Evolutionary conservation across 2,113 vertebrate genomes (phyloP).

Genomic region (Hystrix cristata): DNA sequence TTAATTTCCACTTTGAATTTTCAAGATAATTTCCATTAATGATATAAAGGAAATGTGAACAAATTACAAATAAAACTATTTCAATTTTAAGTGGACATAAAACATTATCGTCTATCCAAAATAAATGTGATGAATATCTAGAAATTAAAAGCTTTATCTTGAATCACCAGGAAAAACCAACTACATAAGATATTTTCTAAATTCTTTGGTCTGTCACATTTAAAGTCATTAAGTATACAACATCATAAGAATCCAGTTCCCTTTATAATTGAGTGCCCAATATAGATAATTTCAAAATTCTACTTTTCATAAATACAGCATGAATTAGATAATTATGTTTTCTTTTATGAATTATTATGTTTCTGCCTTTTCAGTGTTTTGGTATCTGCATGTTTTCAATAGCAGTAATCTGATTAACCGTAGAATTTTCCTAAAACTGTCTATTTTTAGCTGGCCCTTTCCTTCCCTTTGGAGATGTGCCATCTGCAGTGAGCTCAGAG

Average conservation of each 20-base stretch:
- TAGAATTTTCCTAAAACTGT: conserved; percentile 32
- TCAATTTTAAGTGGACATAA: not conserved
- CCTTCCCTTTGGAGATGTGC: conserved; percentile 40
- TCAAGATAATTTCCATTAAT: not conserved
- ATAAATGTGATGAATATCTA: conserved; percentile 23
- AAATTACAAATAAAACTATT: not conserved
- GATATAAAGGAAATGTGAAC: not conserved
- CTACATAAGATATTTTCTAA: conserved; percentile 2
- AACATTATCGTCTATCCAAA: not conserved
- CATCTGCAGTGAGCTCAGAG: not conserved
- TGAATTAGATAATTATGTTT: not conserved
- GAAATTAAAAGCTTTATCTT: conserved; percentile 9
- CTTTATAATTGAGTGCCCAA: not conserved
- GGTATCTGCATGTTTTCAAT: conserved; percentile 46
- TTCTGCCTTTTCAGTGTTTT: conserved; percentile 56
- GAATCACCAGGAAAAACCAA: not conserved
- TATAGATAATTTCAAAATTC: not conserved
- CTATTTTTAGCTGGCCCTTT: conserved; percentile 64
- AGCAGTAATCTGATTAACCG: conserved; percentile 62
- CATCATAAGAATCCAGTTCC: not conserved
- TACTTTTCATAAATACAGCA: not conserved
- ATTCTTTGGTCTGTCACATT: not conserved
- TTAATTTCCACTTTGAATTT: not conserved
- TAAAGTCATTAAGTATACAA: conserved; percentile 1
- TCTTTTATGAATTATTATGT: conserved; percentile 49